These are phyloP conservation scores for Elysia crispata DNA, from an alignment of 2,888 invertebrate species.

Conservation along the genomic window DNA sequence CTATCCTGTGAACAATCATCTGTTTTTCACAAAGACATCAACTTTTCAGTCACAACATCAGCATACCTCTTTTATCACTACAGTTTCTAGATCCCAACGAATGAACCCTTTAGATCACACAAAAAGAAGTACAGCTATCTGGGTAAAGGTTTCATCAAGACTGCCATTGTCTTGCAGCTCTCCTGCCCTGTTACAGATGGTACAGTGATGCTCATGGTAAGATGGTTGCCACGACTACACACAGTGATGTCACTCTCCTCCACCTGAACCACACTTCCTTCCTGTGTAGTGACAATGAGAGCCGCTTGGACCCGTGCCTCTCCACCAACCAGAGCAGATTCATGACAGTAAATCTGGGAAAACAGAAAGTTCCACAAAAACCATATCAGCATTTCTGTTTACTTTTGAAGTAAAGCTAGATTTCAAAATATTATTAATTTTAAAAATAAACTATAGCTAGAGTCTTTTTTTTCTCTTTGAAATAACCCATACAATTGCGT, in stretches of 20 bases:
- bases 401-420: too few relatives aligned
- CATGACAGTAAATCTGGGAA: constrained; percentile 74
- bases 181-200: constrained; percentile 55
- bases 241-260: constrained; percentile 65
- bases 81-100: too few relatives aligned
- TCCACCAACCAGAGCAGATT: constrained; percentile 72
- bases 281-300: constrained; percentile 72
- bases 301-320: constrained; percentile 73
- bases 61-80: too few relatives aligned
- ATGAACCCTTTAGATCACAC: neutral
- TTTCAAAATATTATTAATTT: too few relatives aligned
- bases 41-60: too few relatives aligned
- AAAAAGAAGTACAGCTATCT: constrained; percentile 44
- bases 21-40: too few relatives aligned
- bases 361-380: too few relatives aligned
- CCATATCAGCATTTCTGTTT: too few relatives aligned
- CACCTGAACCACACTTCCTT: constrained; percentile 75
- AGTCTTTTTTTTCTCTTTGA: too few relatives aligned
- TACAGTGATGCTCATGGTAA: constrained; percentile 66
- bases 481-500: too few relatives aligned
- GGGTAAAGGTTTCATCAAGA: constrained; percentile 74
- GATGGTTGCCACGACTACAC: constrained; percentile 69
- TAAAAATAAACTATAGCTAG: too few relatives aligned
- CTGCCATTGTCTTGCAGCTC: constrained; percentile 70
- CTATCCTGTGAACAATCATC: too few relatives aligned